These are phyloP conservation scores for Drymonia ruficornis DNA, from an alignment of 2,888 invertebrate species.

Conservation along the genomic window DNA sequence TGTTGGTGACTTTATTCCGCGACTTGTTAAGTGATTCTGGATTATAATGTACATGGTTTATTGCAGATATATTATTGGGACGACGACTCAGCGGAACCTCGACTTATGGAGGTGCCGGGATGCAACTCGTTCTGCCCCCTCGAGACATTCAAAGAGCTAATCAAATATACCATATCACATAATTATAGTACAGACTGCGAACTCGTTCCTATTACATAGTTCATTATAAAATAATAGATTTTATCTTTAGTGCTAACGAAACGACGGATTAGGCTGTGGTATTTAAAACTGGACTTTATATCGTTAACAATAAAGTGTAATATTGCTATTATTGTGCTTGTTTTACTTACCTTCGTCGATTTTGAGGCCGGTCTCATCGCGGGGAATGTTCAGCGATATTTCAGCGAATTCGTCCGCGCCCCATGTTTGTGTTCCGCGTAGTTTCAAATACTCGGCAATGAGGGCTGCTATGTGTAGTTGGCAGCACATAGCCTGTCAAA, in stretches of 20 bases:
- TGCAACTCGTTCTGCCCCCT: slow-evolving; percentile 82
- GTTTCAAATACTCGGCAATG: slow-evolving; percentile 96
- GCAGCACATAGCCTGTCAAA: slow-evolving; percentile 93
- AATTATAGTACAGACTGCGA: slow-evolving; percentile 76
- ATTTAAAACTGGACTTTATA: slow-evolving; percentile 42
- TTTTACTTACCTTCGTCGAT: slow-evolving; percentile 88
- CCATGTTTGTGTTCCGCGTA: slow-evolving; percentile 89
- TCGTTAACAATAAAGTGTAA: slow-evolving; percentile 45
- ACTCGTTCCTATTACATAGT: slow-evolving; percentile 52
- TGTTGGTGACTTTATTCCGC: too few species aligned
- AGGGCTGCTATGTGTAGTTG: slow-evolving; percentile 97
- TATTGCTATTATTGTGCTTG: slow-evolving; percentile 23
- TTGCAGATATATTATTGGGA: slow-evolving; percentile 83
- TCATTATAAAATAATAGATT: slow-evolving; percentile 11
- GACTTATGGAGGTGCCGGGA: slow-evolving; percentile 80
- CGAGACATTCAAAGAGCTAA: slow-evolving; percentile 76
- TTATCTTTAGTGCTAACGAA: slow-evolving; percentile 22
- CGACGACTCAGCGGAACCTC: slow-evolving; percentile 78
- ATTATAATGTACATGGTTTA: slow-evolving; percentile 6
- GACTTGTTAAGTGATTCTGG: too few species aligned
- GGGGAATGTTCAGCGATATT: slow-evolving; percentile 94
- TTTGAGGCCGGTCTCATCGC: slow-evolving; percentile 93
- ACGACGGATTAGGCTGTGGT: slow-evolving; percentile 58
- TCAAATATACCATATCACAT: slow-evolving; percentile 72
- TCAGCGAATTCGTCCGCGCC: slow-evolving; percentile 94